Base-by-base conservation (phyloP, 2,888 invertebrate genomes). In the Cerastoderma edule region DNA sequence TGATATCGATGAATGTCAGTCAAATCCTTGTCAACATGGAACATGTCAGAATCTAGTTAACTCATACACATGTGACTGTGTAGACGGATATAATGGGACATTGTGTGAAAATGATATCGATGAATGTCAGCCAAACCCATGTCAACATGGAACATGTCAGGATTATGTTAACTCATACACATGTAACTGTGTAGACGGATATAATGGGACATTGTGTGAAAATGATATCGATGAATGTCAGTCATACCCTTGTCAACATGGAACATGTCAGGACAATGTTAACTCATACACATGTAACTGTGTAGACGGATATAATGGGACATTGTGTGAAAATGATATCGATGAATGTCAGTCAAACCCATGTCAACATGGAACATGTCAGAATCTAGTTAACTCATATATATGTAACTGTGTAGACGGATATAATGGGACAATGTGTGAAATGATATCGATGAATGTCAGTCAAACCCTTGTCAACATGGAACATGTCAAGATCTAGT, bases 251-350 rank as follows among this genome's bases (percentile, higher is more conserved):
- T 87, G 87, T 66, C 50, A 66, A 32, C 69, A 73, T 24, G 84
- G 75, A 6, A 70, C 69, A 8, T 87, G 87, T 56, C 35, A 66
- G 4, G 76, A 86, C 63, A 76, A 57, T n/a, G 54, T 72, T 22
- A 82, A 76, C 4, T 56, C 74, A 39, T 85, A 77, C 35, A 67
- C 30, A 1, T 88, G 88, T 76, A 6, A 24, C 10, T 88, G 88
- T 68, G 27, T 39, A 19, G 68, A 67, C 30, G 83, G 83, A 54
- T 83, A 74, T 57, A 33, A 53, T 33, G 84, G 83, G 13, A 24
- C 32, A 19, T 28, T 35, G 13, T 78, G 78, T 35, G 48, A 65
- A 24, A 46, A 57, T 24, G 65, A 76, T 39, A 56, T 72, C 16
- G 65, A 76, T 53, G 72, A 76, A 44, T 76, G 57, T 57, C 19